phyloP scores from a whole-genome alignment of 2,888 invertebrate species.

The Phalera bucephala region DNA sequence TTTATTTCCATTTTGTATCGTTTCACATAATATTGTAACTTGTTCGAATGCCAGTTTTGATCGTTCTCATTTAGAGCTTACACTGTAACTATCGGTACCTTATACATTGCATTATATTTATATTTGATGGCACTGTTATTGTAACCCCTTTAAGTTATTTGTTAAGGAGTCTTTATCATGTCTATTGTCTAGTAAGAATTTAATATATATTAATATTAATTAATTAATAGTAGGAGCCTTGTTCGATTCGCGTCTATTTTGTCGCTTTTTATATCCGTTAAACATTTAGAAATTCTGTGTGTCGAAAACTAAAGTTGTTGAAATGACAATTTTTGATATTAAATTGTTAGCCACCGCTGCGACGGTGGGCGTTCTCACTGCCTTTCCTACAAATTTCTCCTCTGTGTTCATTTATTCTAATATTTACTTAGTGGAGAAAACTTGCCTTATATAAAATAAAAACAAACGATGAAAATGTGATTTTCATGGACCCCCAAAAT shows the following conservation, averaged over 20 bases:
- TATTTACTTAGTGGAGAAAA: slow-evolving; percentile 42
- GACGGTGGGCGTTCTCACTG: slow-evolving; percentile 61
- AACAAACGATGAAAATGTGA: slow-evolving; percentile 40
- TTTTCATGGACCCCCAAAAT: slow-evolving; percentile 39
- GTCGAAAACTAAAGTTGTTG: slow-evolving; percentile 52
- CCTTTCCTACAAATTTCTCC: slow-evolving; percentile 57
- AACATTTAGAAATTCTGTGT: slow-evolving; percentile 55
- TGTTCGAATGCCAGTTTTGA: slow-evolving; percentile 41
- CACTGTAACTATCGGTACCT: slow-evolving; percentile 67
- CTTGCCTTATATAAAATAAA: slow-evolving; percentile 53
- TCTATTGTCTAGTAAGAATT: slow-evolving; percentile 81
- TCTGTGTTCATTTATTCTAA: slow-evolving; percentile 65
- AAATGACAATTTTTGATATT: slow-evolving; percentile 49
- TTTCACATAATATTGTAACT: slow-evolving; percentile 17
- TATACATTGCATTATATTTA: slow-evolving; percentile 71
- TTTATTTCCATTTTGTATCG: slow-evolving; percentile 20
- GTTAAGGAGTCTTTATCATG: slow-evolving; percentile 80
- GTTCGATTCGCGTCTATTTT: slow-evolving; percentile 71
- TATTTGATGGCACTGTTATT: slow-evolving; percentile 78
- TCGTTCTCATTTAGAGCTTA: slow-evolving; percentile 72
- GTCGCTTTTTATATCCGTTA: slow-evolving; percentile 67
- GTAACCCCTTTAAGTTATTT: slow-evolving; percentile 77
- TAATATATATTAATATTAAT: slow-evolving; percentile 77
- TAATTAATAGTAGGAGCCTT: slow-evolving; percentile 72
- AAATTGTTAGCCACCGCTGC: slow-evolving; percentile 47